Evolutionary conservation across 53 echinoderm and acorn worm genomes (phyloP), one percentile per base, ranked within the genome.

Genomic region (Echinarachnius parma): DNA sequence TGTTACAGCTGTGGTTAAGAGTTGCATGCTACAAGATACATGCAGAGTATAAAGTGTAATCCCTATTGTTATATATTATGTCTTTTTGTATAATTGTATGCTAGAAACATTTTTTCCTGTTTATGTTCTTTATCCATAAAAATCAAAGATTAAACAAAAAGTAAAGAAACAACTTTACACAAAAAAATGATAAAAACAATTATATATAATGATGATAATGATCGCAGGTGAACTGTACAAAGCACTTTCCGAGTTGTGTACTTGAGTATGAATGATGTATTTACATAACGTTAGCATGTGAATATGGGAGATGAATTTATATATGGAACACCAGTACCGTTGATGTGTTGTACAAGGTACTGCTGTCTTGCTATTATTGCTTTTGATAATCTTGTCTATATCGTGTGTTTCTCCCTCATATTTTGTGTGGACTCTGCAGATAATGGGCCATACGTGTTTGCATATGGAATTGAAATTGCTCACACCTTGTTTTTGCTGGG

Each of bases 1-100:
- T 65, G n/a, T 65, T 65, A 65, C 65, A 65, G 65, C 65, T 65
- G 65, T 33, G 62, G 65, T 45, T 20, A 65, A 19, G 36, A 62
- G 35, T 62, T 37, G 14, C 62, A 13, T 62, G 62, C 62, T 13
- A 24, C 39, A 15, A 23, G 35, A 62, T 31, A 1, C 4, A 4
- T n/a, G 62, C 62, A 62, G n/a, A n/a, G n/a, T 62, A 39, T 62
- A 15, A 11, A 21, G 25, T 62, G 36, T 62, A 28, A 34, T 62
- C 22, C 25, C 39, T 62, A 37, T 37, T 46, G 26, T 65, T 30
- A 46, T 35, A 21, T 62, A 46, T 28, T 46, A 28, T 46, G 65
- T 46, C 65, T 18, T 65, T 65, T 65, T 65, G 65, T 45, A 65
- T 65, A 29, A 65, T 65, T 46, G 46, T 39, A 46, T 65, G 46